phyloP scores from a whole-genome alignment of 1,140 invertebrate genomes.

The Ceratina japonica region DNA sequence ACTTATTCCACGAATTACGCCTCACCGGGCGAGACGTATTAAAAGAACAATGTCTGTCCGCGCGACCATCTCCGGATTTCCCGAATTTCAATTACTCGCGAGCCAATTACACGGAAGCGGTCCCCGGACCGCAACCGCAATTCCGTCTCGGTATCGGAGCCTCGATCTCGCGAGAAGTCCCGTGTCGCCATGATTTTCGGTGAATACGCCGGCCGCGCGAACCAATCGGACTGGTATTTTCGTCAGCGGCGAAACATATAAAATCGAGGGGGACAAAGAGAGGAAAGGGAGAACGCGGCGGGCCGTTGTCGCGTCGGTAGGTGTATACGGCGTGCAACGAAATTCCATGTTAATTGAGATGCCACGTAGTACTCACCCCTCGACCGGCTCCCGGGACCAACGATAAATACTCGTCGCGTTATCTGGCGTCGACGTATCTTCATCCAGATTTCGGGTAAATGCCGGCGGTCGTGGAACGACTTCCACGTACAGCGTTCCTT shows the following conservation, averaged over 20 bases:
- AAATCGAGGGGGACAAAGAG: no score
- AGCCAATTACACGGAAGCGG: conserved; percentile 8
- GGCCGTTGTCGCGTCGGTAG: neutral
- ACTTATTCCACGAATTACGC: neutral
- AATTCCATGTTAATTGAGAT: conserved; percentile 43
- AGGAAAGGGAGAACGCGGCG: no score
- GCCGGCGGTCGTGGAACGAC: neutral
- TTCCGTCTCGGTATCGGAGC: neutral
- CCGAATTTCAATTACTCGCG: neutral
- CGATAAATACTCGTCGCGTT: conserved; percentile 35
- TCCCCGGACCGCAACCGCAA: neutral
- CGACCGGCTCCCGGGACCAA: conserved; percentile 4
- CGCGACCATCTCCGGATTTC: no score
- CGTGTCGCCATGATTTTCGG: conserved; percentile 1
- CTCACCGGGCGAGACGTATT: no score
- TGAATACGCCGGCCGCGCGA: neutral
- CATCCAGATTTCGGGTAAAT: conserved; percentile 29
- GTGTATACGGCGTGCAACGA: conserved; percentile 6
- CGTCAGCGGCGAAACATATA: neutral
- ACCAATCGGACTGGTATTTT: conserved; percentile 9
- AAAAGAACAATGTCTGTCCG: no score
- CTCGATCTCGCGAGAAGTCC: neutral
- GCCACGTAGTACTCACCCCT: conserved; percentile 8
- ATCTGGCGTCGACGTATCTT: conserved; percentile 42
- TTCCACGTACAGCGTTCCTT: conserved; percentile 21